Base-by-base conservation (phyloP, 2,888 invertebrate species). In the Abscondita cerata region DNA sequence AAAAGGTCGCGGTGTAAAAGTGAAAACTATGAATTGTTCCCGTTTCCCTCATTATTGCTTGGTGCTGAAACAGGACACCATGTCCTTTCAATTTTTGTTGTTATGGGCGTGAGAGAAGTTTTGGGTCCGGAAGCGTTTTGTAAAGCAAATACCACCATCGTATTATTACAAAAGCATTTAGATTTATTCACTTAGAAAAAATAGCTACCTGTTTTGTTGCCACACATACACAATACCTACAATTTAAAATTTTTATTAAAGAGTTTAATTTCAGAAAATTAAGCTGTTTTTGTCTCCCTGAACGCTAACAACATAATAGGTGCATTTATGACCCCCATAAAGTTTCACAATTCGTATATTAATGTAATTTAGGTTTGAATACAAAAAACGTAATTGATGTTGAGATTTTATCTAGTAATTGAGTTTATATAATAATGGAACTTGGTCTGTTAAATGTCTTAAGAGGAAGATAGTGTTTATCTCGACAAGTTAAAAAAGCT, bases 111-210 rank as follows among this genome's bases (percentile, higher is more conserved):
- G 55, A 46, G 56, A 56, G 52, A 62, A 51, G 44, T 58, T 59
- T 62, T 54, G 50, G 58, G 58, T 54, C 62, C 62, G 62, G 62
- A 62, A 62, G 34, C 50, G 62, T 59, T 58, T 62, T 62, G 59
- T 62, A 47, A 59, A 50, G 46, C 36, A 34, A 16, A 52, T 52
- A 60, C 55, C 15, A 52, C 48, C 52, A 48, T 38, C 34, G 12
- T 61, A 52, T 56, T 61, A 61, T 61, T 56, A 59, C 53, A 19
- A 40, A 25, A 58, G 53, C 38, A 38, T 52, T 59, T 48, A 25
- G 25, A 36, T 47, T 61, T 55, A 55, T 52, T 52, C 52, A 34
- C 36, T 55, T 60, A 60, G 54, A 52, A 57, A 50, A 47, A 47
- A 40, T 41, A 57, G 40, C 56, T 62, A 62, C 62, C 57, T 57